Evolutionary conservation across 2,888 invertebrate species (phyloP), one percentile per base, ranked within the genome.

Genomic region (Clanis bilineata): DNA sequence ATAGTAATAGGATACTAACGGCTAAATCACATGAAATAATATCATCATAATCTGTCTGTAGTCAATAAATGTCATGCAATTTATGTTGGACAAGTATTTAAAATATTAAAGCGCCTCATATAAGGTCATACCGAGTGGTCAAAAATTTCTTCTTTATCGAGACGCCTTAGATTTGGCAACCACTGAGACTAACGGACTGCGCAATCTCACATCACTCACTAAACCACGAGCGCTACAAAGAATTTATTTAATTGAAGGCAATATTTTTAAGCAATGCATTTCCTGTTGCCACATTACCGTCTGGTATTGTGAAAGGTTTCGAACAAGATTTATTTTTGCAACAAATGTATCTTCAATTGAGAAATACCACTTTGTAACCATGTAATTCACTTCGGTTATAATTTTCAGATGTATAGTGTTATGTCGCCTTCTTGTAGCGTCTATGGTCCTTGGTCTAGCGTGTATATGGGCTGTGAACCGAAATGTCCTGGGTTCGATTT

Each of bases 221-320:
- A 28, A 51, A 10, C 18, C 28, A 32, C 32, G 18, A 51, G 23
- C 22, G 45, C 10, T 15, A 7, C 28, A 7, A 47, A 47, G 25
- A 15, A 21, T 44, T 22, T 23, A 22, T 44, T 28, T 51, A 51
- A 28, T 51, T 51, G 32, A 51, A 51, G 51, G 51, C 28, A 32
- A 47, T 28, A 51, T 51, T 28, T 51, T 28, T 51, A 51, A 32
- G 51, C 51, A 51, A 51, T 32, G 23, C 51, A 51, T 28, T 51
- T 32, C 32, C 51, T 51, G 51, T 32, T 51, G 18, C 28, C 28
- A 32, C 28, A 51, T 10, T 9, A 7, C 32, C 28, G 10, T 18
- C 32, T 28, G 18, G 28, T 15, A 32, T 51, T 32, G 32, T 32
- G 51, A 51, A 51, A 51, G 18, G 51, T 51, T 51, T 32, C 51